These are phyloP conservation scores for Drosophila miranda DNA, from an alignment of 1,140 invertebrate genomes.

Conservation along the genomic window DNA sequence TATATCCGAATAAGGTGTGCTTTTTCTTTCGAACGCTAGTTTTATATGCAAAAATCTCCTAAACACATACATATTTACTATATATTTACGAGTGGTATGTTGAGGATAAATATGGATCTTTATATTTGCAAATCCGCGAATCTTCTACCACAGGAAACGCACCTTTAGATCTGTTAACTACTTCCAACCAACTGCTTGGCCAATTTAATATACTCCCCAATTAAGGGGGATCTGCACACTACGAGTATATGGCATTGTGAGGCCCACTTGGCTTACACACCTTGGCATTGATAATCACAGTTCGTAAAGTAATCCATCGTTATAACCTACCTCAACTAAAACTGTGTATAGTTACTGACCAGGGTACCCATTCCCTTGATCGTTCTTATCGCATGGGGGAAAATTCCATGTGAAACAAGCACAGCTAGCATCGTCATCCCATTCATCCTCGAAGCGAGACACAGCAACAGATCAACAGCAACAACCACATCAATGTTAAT, in stretches of 20 bases:
- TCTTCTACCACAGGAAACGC: too few species aligned
- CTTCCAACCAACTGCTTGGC: too few species aligned
- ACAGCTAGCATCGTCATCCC: conserved; percentile 2
- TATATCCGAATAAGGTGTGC: too few species aligned
- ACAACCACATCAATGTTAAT: conserved; percentile 59
- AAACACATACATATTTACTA: too few species aligned
- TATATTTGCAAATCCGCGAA: too few species aligned
- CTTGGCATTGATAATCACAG: conserved; percentile 10
- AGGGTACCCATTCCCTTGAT: not conserved
- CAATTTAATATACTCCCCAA: too few species aligned
- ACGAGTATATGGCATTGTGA: conserved; percentile 31
- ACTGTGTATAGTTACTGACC: conserved; percentile 10
- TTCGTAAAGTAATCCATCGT: conserved; percentile 5
- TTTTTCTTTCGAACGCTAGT: too few species aligned
- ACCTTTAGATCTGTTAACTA: too few species aligned
- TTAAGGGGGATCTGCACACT: not conserved
- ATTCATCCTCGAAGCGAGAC: conserved; percentile 29
- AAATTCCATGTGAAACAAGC: conserved; percentile 21
- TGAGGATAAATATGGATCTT: too few species aligned
- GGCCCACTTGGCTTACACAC: conserved; percentile 51
- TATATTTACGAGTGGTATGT: too few species aligned
- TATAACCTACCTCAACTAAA: conserved; percentile 27
- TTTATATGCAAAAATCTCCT: too few species aligned
- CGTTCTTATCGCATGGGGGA: conserved; percentile 26
- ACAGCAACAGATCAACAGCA: conserved; percentile 24